Evolutionary conservation across 2,113 vertebrate genomes (phyloP).

Genomic region (Meleagris gallopavo): DNA sequence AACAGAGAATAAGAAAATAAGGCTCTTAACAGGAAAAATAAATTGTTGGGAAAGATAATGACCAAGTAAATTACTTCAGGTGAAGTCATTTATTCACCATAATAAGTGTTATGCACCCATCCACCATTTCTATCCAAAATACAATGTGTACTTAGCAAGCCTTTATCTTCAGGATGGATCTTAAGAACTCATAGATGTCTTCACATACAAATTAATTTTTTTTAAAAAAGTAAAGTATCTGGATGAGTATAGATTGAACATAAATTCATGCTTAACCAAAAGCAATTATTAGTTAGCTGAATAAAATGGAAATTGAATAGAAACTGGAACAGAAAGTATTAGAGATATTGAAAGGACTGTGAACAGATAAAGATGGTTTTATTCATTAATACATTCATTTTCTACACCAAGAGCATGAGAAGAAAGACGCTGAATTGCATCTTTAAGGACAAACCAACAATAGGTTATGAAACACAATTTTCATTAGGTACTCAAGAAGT

Average conservation of each 20-base stretch:
- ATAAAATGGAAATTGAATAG: conserved; percentile 47
- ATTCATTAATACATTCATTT: conserved; percentile 23
- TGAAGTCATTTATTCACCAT: not conserved
- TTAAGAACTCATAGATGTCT: not conserved
- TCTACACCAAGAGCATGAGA: not conserved
- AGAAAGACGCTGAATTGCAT: not conserved
- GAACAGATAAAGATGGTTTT: conserved; percentile 22
- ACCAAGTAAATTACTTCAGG: not conserved
- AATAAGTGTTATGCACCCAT: not conserved
- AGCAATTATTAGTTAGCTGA: conserved; percentile 9
- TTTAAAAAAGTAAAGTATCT: not conserved
- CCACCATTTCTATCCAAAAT: not conserved
- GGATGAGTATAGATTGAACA: conserved; percentile 17
- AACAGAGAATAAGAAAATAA: not conserved
- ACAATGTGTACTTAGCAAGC: not conserved
- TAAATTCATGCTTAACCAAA: conserved; percentile 5
- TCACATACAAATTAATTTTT: not conserved
- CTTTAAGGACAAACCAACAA: not conserved
- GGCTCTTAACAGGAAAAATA: not conserved
- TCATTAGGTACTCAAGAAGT: not conserved
- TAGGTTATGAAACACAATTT: not conserved
- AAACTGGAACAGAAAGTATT: conserved; percentile 31
- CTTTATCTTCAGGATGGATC: conserved; percentile 6
- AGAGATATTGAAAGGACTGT: not conserved
- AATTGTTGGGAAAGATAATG: not conserved